phyloP scores from a whole-genome alignment of 2,797 vertebrate species.

The Neostethus bicornis region DNA sequence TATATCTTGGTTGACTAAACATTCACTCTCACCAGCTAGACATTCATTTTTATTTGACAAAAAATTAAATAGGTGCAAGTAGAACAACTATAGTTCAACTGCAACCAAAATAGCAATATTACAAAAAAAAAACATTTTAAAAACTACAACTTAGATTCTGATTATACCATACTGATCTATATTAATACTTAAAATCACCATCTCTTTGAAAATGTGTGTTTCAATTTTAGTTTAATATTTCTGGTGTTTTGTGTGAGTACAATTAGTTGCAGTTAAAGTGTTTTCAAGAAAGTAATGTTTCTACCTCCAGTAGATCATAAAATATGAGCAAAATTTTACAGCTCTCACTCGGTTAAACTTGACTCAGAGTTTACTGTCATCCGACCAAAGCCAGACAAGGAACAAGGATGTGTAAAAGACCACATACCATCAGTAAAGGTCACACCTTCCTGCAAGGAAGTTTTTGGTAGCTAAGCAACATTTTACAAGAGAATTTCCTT shows the following conservation, averaged over 20 bases:
- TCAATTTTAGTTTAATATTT: background rate
- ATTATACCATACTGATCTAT: too few species aligned
- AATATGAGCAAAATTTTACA: background rate
- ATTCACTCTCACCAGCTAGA: slow-evolving; percentile 44
- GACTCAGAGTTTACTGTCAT: slow-evolving; percentile 17
- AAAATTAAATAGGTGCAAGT: too few species aligned
- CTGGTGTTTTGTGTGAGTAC: background rate
- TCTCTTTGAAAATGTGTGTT: too few species aligned
- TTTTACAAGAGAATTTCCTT: slow-evolving; percentile 5
- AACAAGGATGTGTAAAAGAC: slow-evolving; percentile 42
- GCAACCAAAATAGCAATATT: background rate
- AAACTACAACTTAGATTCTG: too few species aligned
- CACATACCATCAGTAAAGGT: slow-evolving; percentile 3
- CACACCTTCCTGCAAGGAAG: background rate
- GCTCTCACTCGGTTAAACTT: background rate
- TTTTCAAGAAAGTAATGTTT: background rate
- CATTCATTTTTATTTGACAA: slow-evolving; percentile 38
- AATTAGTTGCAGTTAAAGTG: too few species aligned
- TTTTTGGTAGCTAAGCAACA: background rate
- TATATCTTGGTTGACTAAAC: slow-evolving; percentile 1
- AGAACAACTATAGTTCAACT: background rate
- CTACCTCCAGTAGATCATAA: too few species aligned
- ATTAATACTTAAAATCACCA: too few species aligned
- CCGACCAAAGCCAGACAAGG: slow-evolving; percentile 13
- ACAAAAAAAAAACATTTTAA: background rate